Evolutionary conservation across 64 coral and sea anemone genomes (phyloP), one percentile per base, ranked within the genome.

Genomic region (Acropora yongei): DNA sequence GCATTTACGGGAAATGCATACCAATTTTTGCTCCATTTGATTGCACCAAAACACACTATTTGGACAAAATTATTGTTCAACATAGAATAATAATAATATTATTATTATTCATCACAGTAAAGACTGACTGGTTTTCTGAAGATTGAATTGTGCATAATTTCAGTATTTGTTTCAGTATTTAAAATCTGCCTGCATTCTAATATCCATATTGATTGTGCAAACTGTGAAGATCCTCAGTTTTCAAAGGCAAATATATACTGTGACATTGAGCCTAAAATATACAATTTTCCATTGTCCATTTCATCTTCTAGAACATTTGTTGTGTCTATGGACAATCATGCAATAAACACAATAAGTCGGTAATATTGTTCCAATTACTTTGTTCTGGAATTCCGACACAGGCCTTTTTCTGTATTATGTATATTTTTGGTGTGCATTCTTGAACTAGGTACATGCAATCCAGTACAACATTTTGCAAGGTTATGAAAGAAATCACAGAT

Each of bases 301-400:
- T 72, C 2, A 72, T 8, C 4, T 84, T 85, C 82, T 85, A 46
- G 82, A 85, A 85, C 61, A 48, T 85, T 85, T 65, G 69, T 71
- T 11, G 8, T n/a, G 51, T 55, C 51, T 55, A 30, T 1, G 61
- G 4, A 69, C 30, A 44, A 49, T 39, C 44, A 18, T 13, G 44
- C 7, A 49, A 46, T 9, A 17, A 11, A 30, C 48, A 85, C 45
- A 72, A 44, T 30, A 16, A 19, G 30, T 30, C 30, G 30, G 30
- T 30, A 30, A 30, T 30, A 30, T 30, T 30, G 30, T 30, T 30
- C 30, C 30, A 30, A 30, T 30, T 30, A 30, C 30, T 30, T 30
- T 30, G 30, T 30, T 30, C 30, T 30, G 30, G 30, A 30, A 30
- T 30, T 30, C 30, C 30, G 30, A 30, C 30, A 30, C 30, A 30